Conservation (phyloP, 2,797 vertebrate genomes). For the Manis javanica region DNA sequence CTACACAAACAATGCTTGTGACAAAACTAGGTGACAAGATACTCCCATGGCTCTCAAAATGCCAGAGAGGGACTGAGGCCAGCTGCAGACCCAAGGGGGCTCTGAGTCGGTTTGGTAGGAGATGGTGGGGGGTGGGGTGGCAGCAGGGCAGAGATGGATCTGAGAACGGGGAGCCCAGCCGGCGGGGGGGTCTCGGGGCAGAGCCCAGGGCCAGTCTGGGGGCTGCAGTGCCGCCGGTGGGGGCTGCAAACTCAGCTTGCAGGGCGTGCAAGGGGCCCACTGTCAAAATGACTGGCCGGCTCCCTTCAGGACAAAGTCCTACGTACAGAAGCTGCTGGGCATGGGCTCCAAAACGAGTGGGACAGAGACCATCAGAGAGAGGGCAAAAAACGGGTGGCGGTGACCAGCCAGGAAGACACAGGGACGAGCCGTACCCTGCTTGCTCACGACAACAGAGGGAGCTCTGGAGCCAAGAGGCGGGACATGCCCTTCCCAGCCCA, state of each 20-base stretch:
- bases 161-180: no score
- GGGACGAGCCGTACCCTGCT: background rate
- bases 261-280: background rate
- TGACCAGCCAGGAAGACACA: background rate
- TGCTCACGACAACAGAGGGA: background rate
- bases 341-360: background rate
- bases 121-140: background rate
- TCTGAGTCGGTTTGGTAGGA: no score
- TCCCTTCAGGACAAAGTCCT: background rate
- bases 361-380: background rate
- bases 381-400: background rate
- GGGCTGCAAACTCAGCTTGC: background rate
- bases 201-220: background rate
- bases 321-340: background rate
- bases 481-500: accelerated
- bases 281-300: background rate
- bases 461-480: background rate
- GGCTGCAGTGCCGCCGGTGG: accelerated
- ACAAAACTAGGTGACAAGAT: background rate
- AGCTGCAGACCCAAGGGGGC: background rate
- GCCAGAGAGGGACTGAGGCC: background rate
- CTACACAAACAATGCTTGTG: background rate
- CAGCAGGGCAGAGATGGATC: accelerated
- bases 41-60: background rate
- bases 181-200: background rate